Evolutionary conservation across 2,797 vertebrate species (phyloP).

Genomic region (Trichosurus vulpecula): DNA sequence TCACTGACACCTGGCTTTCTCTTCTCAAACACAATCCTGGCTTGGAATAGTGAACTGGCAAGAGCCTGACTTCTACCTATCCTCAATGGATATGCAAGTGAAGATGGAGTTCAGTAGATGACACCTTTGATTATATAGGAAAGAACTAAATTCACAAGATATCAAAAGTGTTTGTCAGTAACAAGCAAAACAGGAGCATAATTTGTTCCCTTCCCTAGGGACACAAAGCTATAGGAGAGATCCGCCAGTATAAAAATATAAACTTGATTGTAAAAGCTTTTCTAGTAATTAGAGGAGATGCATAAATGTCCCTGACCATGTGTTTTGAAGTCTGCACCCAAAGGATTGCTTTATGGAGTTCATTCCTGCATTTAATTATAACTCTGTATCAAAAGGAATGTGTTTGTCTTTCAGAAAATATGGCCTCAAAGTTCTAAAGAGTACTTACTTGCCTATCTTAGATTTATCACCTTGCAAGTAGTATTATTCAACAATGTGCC

Average conservation of each 20-base stretch:
- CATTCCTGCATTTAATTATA: slow-evolving; percentile 50
- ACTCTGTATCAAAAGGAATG: slow-evolving; percentile 26
- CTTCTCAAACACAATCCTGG: not conserved
- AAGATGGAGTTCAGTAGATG: not conserved
- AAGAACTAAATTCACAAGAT: not conserved
- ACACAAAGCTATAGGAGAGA: not conserved
- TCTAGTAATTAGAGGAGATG: not conserved
- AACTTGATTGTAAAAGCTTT: not conserved
- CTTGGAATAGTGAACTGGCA: too few relatives aligned
- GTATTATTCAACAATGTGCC: slow-evolving; percentile 55
- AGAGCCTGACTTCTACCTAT: not conserved
- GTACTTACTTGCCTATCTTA: slow-evolving; percentile 5
- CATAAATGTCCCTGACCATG: slow-evolving; percentile 34
- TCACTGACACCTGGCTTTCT: not conserved
- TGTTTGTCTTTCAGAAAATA: slow-evolving; percentile 38
- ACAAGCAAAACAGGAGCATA: slow-evolving; percentile 16
- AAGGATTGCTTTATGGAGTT: slow-evolving; percentile 50
- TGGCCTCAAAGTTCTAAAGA: slow-evolving; percentile 44
- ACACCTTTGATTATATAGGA: not conserved
- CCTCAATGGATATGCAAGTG: not conserved
- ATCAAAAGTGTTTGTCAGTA: slow-evolving; percentile 25
- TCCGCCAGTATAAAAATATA: slow-evolving; percentile 11
- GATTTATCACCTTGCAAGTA: slow-evolving; percentile 53
- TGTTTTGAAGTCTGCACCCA: slow-evolving; percentile 28
- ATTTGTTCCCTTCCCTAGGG: not conserved